Evolutionary conservation across 30 jellyfish, hydroid and myxozoan genomes (phyloP).

Genomic region (Aurelia sp.): DNA sequence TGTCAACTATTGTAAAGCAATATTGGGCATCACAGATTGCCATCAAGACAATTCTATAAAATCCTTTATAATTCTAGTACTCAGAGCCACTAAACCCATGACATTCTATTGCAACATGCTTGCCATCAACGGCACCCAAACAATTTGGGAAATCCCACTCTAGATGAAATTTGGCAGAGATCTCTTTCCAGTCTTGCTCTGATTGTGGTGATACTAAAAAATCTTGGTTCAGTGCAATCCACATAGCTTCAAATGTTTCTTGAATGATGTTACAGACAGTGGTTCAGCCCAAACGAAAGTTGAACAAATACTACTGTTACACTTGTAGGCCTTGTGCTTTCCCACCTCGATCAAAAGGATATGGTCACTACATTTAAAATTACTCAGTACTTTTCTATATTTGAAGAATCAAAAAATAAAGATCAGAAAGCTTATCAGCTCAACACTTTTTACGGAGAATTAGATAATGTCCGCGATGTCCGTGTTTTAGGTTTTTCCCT

Average conservation of each 20-base stretch:
- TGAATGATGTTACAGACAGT: conserved; percentile 29
- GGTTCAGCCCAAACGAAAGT: conserved; percentile 27
- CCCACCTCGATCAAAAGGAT: too few relatives aligned
- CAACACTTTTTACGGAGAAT: too few relatives aligned
- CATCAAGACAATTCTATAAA: conserved; percentile 68
- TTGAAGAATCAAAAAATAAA: too few relatives aligned
- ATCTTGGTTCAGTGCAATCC: conserved; percentile 28
- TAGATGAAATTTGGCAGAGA: conserved; percentile 16
- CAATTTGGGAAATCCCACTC: conserved; percentile 78
- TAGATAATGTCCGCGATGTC: too few relatives aligned
- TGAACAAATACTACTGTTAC: too few relatives aligned
- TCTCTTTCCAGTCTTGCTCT: conserved; percentile 72
- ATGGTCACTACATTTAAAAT: too few relatives aligned
- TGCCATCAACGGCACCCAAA: conserved; percentile 82
- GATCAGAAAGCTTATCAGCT: too few relatives aligned
- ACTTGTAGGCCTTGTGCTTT: too few relatives aligned
- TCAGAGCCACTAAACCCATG: conserved; percentile 52
- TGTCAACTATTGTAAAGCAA: conserved; percentile 68
- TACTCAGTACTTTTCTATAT: too few relatives aligned
- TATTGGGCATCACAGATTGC: conserved; percentile 88
- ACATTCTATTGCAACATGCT: conserved; percentile 76
- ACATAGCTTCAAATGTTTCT: not conserved
- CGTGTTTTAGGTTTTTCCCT: too few relatives aligned
- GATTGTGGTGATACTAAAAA: conserved; percentile 30
- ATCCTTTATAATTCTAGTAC: conserved; percentile 58